These are phyloP conservation scores for Alcis repandata DNA, from an alignment of 2,888 invertebrate species.

Conservation along the genomic window DNA sequence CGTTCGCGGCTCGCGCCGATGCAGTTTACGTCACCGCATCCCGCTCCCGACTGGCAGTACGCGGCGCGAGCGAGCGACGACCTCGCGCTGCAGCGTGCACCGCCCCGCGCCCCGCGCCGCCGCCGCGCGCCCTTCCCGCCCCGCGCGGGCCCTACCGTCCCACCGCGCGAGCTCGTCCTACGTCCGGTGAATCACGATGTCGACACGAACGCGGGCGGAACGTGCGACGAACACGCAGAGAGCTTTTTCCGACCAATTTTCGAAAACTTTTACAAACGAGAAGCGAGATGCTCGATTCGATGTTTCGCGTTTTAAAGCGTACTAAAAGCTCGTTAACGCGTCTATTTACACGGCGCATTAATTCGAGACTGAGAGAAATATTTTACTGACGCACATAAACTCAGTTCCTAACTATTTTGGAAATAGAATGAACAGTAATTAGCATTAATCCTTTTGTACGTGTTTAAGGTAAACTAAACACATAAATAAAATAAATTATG, in stretches of 20 bases:
- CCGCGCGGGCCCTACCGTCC: conserved; percentile 59
- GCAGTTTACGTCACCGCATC: conserved; percentile 87
- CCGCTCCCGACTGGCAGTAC: conserved; percentile 84
- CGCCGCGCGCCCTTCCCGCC: conserved; percentile 60
- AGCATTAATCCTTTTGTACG: conserved; percentile 11
- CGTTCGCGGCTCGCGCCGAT: conserved; percentile 83
- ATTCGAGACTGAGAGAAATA: conserved; percentile 42
- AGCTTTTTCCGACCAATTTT: conserved; percentile 24
- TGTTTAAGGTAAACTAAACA: not conserved
- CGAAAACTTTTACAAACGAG: conserved; percentile 15
- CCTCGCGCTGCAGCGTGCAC: conserved; percentile 85
- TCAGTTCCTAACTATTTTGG: conserved; percentile 14
- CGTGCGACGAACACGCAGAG: conserved; percentile 16
- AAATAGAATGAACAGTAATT: conserved; percentile 24
- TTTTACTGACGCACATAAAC: conserved; percentile 39
- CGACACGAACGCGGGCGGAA: conserved; percentile 54
- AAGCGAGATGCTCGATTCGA: conserved; percentile 18
- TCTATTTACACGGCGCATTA: conserved; percentile 49
- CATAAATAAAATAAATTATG: not conserved
- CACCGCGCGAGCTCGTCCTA: conserved; percentile 52
- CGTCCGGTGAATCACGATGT: conserved; percentile 73
- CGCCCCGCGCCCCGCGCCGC: conserved; percentile 69
- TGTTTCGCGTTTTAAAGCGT: conserved; percentile 31
- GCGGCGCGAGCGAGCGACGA: conserved; percentile 81
- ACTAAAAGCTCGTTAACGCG: conserved; percentile 54